These are phyloP conservation scores for Sminthurinus aureus DNA, from an alignment of 2,888 invertebrate genomes.

Conservation along the genomic window DNA sequence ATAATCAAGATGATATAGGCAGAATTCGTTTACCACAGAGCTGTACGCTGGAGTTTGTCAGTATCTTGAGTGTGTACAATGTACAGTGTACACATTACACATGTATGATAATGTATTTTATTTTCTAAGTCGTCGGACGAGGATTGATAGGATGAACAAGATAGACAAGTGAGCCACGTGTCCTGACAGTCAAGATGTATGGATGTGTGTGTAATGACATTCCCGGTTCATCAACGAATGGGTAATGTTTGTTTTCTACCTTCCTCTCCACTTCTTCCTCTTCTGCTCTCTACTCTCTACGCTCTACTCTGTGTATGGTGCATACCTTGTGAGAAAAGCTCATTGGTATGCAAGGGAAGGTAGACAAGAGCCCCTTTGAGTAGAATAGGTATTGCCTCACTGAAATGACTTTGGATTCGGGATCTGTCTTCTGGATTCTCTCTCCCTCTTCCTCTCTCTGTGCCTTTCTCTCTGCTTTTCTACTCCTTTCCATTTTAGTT, in stretches of 20 bases:
- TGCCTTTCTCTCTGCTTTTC: neutral
- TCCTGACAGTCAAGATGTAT: slow-evolving; percentile 40
- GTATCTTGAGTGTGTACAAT: too few species aligned
- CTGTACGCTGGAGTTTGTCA: too few species aligned
- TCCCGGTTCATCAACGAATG: slow-evolving; percentile 34
- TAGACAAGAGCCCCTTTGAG: slow-evolving; percentile 51
- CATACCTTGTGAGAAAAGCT: slow-evolving; percentile 18
- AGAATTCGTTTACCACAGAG: too few species aligned
- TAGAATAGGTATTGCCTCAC: slow-evolving; percentile 44
- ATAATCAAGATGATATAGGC: too few species aligned
- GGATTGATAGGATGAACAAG: slow-evolving; percentile 24
- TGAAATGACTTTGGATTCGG: slow-evolving; percentile 46
- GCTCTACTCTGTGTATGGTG: too few species aligned
- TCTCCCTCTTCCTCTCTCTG: slow-evolving; percentile 14
- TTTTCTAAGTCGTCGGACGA: neutral
- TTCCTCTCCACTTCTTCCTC: neutral
- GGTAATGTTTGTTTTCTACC: slow-evolving; percentile 34
- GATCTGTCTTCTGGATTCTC: slow-evolving; percentile 12
- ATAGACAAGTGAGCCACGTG: slow-evolving; percentile 36
- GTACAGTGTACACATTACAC: too few species aligned
- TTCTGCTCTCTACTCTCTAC: too few species aligned
- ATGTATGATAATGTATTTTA: too few species aligned
- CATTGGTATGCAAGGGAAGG: slow-evolving; percentile 57
- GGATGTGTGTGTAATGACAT: slow-evolving; percentile 39
- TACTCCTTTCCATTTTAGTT: slow-evolving; percentile 2